phyloP scores from a whole-genome alignment of 2,888 invertebrate species.

The Plagiodera versicolora region DNA sequence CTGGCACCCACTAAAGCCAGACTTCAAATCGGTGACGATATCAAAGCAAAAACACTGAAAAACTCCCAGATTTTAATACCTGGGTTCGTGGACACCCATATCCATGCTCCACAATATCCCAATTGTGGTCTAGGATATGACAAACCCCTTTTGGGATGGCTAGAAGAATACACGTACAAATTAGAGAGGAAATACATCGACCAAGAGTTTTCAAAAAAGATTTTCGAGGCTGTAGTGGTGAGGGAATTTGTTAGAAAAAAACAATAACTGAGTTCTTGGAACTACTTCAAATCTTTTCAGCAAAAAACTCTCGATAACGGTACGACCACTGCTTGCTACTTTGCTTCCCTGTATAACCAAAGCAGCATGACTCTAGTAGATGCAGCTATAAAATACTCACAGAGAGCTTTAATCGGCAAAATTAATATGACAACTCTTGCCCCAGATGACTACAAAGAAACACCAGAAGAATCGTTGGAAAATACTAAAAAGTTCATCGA shows the following conservation, averaged over 20 bases:
- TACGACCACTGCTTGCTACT: conserved; percentile 89
- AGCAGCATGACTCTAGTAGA: conserved; percentile 73
- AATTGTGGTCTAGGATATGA: conserved; percentile 84
- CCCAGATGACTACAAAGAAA: conserved; percentile 64
- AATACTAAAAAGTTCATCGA: conserved; percentile 67
- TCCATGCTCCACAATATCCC: conserved; percentile 87
- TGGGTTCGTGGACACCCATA: conserved; percentile 87
- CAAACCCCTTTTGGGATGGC: conserved; percentile 79
- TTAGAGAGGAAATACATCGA: conserved; percentile 74
- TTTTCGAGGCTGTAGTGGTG: conserved; percentile 82
- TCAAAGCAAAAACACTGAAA: conserved; percentile 38
- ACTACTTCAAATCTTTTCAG: conserved; percentile 55
- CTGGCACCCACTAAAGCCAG: conserved; percentile 43
- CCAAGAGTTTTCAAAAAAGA: conserved; percentile 65
- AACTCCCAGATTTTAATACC: conserved; percentile 76
- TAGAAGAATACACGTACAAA: conserved; percentile 83
- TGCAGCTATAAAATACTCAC: conserved; percentile 66
- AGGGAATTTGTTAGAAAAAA: no score
- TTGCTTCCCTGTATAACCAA: conserved; percentile 74
- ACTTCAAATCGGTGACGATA: conserved; percentile 33
- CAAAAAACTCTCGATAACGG: conserved; percentile 73
- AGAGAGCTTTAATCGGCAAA: conserved; percentile 86
- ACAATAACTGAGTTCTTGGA: background rate
- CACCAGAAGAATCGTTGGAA: conserved; percentile 62
- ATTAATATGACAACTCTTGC: conserved; percentile 71